Base-by-base conservation (phyloP, 2,113 vertebrate genomes). In the Dasypus novemcinctus region DNA sequence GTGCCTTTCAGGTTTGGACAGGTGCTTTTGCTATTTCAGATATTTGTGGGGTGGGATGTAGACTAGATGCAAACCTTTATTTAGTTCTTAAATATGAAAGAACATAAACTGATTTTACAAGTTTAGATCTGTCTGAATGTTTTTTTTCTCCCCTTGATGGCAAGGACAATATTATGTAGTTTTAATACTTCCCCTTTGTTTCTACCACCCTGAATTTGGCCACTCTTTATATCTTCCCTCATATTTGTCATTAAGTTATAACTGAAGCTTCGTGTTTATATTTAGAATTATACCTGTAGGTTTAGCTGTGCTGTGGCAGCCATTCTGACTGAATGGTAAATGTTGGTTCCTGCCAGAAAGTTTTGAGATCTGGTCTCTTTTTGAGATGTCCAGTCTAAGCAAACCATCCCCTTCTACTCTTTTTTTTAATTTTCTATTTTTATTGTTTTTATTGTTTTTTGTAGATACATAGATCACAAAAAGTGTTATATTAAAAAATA, bases 171-270 rank as follows among this genome's bases (percentile, higher is more conserved):
- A 93, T 86, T 91, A 86, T 74, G 52, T 69, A 72, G 38, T 91
- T 96, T 93, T 86, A 88, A 43, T 92, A 87, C 91, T 69, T 89
- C 4, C 82, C 31, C 25, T 68, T 82, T 10, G 36, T 95, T 96
- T 69, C 80, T 96, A 33, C 75, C 20, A 54, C 74, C 79, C 93
- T 95, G 74, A 83, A 90, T 96, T 89, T 95, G 96, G 89, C 69
- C 25, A 33, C 49, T 85, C 64, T 95, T 88, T 89, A 85, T 88
- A 86, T 86, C 94, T 96, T 89, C 95, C 94, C 95, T 95, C 95
- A 93, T 94, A 87, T 97, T 94, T 97, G 94, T 97, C 95, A 95
- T 97, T 97, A 94, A 90, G 52, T 84, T 95, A 91, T 97, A 97
- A 97, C 94, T 97, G 82, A 96, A 91, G 79, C 79, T 91, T 94